Base-by-base conservation (phyloP, 2,888 invertebrate genomes). In the Ophion ventricosus region DNA sequence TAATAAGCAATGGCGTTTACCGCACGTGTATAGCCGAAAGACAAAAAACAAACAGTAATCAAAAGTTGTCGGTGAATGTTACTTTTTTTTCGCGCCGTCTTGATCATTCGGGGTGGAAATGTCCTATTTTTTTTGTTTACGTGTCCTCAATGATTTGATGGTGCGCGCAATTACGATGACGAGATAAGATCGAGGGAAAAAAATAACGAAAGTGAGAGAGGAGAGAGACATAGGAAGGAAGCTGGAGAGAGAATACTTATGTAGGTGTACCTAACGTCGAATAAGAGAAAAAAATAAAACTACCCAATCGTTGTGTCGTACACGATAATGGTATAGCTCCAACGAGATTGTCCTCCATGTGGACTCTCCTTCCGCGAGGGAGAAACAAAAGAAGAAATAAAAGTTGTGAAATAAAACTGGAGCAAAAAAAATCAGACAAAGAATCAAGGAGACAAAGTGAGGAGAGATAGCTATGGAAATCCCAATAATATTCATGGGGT, bases 291-390 rank as follows among this genome's bases (percentile, higher is more conserved):
- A 54, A 66, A 66, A 69, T 54, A 35, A 80, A 84, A 77, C 77
- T 84, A 78, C 78, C 84, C 77, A 81, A 74, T 57, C 80, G 81
- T 81, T 84, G 81, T 77, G 84, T 78, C 77, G 81, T 77, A 77
- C 40, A 80, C 64, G 75, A 83, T 70, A 29, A 69, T 43, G 70
- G 70, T 67, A 76, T 73, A 74, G 67, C 74, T 29, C 26, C 73
- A 63, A 66, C 49, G 59, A 74, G 69, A 76, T 14, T 79, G 83
- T 75, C 66, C 79, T 67, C 72, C 80, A 54, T 77, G 40, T 59
- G 74, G 72, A 54, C 29, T 70, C n/a, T 43, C 35, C 56, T 59
- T 70, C 69, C 76, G 69, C 59, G 35, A 56, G 35, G 14, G 49
- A 77, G 59, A 69, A 75, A n/a, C n/a, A n/a, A n/a, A n/a, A n/a